Evolutionary conservation across 2,113 vertebrate species (phyloP).

Genomic region (Cyrtonyx montezumae): DNA sequence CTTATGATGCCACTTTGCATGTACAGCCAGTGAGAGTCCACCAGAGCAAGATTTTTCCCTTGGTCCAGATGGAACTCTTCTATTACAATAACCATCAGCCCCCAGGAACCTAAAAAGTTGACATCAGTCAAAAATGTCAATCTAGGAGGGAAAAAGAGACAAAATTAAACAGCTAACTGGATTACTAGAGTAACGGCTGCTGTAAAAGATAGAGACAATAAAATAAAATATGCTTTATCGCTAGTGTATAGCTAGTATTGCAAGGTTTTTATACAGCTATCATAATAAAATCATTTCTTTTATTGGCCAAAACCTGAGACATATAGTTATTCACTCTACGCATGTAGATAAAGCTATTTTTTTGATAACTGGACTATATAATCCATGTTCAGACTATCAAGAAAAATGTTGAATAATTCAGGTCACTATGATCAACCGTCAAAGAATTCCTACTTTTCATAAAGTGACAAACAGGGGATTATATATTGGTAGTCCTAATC

Average conservation of each 20-base stretch:
- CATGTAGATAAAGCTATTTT: background rate
- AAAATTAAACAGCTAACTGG: background rate
- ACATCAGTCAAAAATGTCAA: background rate
- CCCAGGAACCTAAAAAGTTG: background rate
- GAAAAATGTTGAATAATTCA: background rate
- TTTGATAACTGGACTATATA: background rate
- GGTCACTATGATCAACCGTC: background rate
- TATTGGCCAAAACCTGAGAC: background rate
- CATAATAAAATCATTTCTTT: background rate
- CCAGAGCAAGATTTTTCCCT: background rate
- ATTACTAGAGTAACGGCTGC: background rate
- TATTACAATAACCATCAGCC: background rate
- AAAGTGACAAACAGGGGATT: background rate
- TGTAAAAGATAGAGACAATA: background rate
- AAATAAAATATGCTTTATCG: background rate
- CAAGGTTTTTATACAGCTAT: background rate
- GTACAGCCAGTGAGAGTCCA: background rate
- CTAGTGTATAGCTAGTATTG: background rate
- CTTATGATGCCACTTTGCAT: background rate
- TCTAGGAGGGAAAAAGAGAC: background rate
- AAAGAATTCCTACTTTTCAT: background rate
- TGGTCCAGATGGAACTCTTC: background rate
- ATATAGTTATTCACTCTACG: background rate
- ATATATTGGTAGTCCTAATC: background rate
- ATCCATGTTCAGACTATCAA: background rate